Evolutionary conservation across 2,113 vertebrate genomes (phyloP), one percentile per base, ranked within the genome.

Genomic region (Hucho hucho): DNA sequence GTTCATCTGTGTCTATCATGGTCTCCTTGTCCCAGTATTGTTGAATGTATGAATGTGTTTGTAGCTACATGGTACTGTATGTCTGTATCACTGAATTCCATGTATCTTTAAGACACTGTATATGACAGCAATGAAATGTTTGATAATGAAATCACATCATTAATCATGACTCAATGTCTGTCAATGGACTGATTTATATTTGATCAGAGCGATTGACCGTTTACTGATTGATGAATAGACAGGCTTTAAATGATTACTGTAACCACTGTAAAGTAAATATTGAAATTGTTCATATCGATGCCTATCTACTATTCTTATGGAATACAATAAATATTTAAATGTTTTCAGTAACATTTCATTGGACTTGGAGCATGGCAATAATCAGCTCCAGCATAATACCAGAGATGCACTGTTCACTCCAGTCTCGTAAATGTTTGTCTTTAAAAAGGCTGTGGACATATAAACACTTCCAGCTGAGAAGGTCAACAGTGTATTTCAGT

Each of bases 301-400:
- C 49, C 75, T 89, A 83, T 90, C 67, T 90, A 25, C 3, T 70
- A 58, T 64, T 89, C 83, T 80, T 81, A 81, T 67, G 65, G 86
- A 81, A 87, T 85, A 84, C 80, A 76, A 67, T 78, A 58, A 83
- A 84, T 75, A 70, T 72, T 70, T 79, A 13, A 75, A 49, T 74
- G 66, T 24, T 67, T 67, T 20, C 5, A 65, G 56, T 46, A 14
- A 69, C 26, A 37, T 69, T 25, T 24, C 66, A 18, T 49, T 16
- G 37, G 16, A 20, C 7, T 20, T 20, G 6, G 32, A 37, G 7
- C 22, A 24, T 4, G n/a, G 25, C 22, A 24, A 63, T 24, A 63
- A 13, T n/a, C 16, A 63, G 7, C 22, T 12, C n/a, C 25, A 63
- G 13, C 63, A 64, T 6, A 66, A 14, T 20, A 66, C 58, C 1